Evolutionary conservation across 2,113 vertebrate species (phyloP), one percentile per base, ranked within the genome.

Genomic region (Nothobranchius furzeri): DNA sequence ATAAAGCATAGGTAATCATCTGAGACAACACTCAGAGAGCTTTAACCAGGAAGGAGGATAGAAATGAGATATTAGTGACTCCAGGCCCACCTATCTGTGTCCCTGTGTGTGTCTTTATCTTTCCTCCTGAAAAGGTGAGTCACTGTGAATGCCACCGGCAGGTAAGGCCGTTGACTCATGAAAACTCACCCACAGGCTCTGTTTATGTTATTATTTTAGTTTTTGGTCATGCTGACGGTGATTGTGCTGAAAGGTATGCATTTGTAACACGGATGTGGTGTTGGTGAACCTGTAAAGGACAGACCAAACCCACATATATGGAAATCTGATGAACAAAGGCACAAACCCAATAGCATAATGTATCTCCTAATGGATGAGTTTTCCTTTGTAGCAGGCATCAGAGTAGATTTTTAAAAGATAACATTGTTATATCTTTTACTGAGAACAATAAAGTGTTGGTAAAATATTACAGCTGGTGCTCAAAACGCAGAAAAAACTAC

Each of bases 141-240:
- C 86, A 84, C 51, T 40, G 68, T 51, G 60, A 80, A 76, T 54
- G 64, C 77, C 58, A 77, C 68, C 20, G n/a, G 73, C 76, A 67
- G 57, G 49, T 48, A 68, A 24, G n/a, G 62, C 62, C 69, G 71
- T 87, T 81, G 81, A 85, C 77, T 89, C 82, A 78, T 71, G 68
- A 74, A 52, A 71, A 64, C 69, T 75, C 76, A 62, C 64, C 78
- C 76, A 74, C 61, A 42, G 74, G 81, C 69, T 56, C 60, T 62
- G 78, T 75, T 63, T 73, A 5, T 57, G 17, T 17, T 24, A 4
- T 52, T 30, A 2, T 20, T 57, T 43, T 12, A 30, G 30, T 30
- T 58, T 63, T 68, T 71, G 68, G 63, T 71, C 54, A 49, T 47
- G 53, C 54, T 2, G 36, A 81, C 67, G 6, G 40, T 59, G 74